Base-by-base conservation (phyloP, 2,113 vertebrate genomes). In the Solea senegalensis region DNA sequence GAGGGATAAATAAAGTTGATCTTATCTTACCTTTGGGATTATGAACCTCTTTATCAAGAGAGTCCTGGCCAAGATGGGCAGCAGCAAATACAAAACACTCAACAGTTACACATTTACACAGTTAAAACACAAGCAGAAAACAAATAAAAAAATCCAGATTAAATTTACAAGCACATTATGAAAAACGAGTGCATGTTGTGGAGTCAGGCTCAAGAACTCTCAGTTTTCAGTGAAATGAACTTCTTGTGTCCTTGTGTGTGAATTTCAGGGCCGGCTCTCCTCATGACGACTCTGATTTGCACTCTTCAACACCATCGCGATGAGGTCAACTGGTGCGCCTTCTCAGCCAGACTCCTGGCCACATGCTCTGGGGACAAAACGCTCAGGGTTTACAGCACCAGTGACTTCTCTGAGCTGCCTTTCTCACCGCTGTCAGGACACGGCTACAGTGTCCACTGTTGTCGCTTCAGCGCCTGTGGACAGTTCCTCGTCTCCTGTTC, bases 311-410 rank as follows among this genome's bases (percentile, higher is more conserved):
- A 95, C 87, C 97, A 99, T 1, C 76, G 83, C 0, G 95, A 98
- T 13, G 97, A 99, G 53, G 93, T 99, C 85, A 99, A 95, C 92
- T 95, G 60, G 82, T 97, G 96, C 12, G 92, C 95, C 16, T 97
- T 98, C 86, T 97, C 97, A 0, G 77, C 92, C 1, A 86, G 90
- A 0, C 92, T 92, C 54, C 74, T 99, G 66, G 97, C 98, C 52
- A 96, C 98, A 0, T 99, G 96, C 72, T 99, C 98, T 5, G 88
- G 94, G 54, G 98, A 99, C 84, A 99, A 99, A 91, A 96, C 95
- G 0, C 6, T 99, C 39, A 91, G 95, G 0, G 59, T 99, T 4
- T 99, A 97, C 80, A 92, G 86, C 21, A 65, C 94, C 1, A 69
- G 13, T 6, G 80, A 92, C 83, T 97, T 98, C 4, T 65, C 86